Base-by-base conservation (phyloP, 2,888 invertebrate species). In the Eupelmus urozonus region DNA sequence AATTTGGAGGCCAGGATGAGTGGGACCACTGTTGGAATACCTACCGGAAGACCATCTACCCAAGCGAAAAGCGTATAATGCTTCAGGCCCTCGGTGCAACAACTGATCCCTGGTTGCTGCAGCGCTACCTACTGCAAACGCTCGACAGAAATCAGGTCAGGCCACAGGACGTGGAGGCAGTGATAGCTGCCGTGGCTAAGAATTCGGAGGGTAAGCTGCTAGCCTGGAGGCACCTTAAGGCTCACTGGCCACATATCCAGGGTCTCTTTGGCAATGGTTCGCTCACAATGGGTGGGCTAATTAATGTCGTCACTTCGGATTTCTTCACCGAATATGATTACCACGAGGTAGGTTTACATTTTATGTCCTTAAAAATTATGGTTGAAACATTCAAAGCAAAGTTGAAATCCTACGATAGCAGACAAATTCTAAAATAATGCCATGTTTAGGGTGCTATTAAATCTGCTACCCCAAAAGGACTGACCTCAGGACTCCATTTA, bases 1-100 rank as follows among this genome's bases (percentile, higher is more conserved):
- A 94, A 63, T 92, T 93, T 76, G 95, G 94, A 16, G 94, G 94
- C 0, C 91, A 92, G 80, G 87, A 88, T 0, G 96, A 96, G 82
- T 97, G 96, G 97, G 92, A 92, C 51, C 93, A 94, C 83, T 94
- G 94, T 83, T 96, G 96, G 94, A 90, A 92, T 0, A 92, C 93
- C 25, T 94, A 96, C 85, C 92, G 93, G 70, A 91, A 92, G 0
- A 93, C 95, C 0, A 91, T 91, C 69, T 91, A 93, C 78, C 92
- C 94, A 0, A 95, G 94, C 80, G 96, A 96, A 85, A 92, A 94
- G 69, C 93, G 93, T 78, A 91, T 95, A 51, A 91, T 96, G 81
- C 90, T 96, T 45, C 92, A 93, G 82, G 94, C 96, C 0, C 88
- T 97, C 77, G 94, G 95, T 0, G 92, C 94, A 45, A 92, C 95